These are phyloP conservation scores for Antedon mediterranea DNA, from an alignment of 53 echinoderm and acorn worm genomes.

Conservation along the genomic window DNA sequence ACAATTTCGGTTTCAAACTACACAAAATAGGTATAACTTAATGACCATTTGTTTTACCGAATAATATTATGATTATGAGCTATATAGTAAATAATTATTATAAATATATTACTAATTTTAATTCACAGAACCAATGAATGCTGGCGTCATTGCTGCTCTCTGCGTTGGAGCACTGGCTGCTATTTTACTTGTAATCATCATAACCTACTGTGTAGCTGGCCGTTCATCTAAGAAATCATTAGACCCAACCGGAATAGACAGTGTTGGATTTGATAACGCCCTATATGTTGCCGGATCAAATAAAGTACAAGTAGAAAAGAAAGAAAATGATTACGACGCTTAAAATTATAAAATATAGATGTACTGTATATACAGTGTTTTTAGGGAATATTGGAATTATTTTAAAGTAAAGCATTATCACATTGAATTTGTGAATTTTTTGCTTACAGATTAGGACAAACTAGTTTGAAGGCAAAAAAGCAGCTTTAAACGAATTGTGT, in stretches of 20 bases:
- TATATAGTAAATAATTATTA: no score
- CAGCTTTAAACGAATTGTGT: no score
- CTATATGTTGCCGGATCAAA: constrained; percentile 33
- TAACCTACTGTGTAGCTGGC: neutral
- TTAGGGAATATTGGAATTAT: no score
- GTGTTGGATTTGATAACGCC: constrained; percentile 75
- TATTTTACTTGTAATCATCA: neutral
- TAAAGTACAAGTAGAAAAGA: constrained; percentile 25
- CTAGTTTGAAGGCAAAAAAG: no score
- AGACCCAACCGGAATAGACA: constrained; percentile 23
- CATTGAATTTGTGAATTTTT: no score
- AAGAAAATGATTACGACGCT: neutral
- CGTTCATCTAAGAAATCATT: constrained; percentile 14
- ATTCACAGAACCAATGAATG: neutral
- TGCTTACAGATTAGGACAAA: no score
- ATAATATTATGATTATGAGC: no score
- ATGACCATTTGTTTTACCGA: no score
- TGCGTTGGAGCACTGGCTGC: neutral
- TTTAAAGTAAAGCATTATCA: no score
- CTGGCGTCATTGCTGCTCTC: neutral
- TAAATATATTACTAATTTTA: neutral
- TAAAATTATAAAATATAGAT: neutral
- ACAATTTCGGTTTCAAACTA: no score
- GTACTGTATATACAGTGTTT: no score
- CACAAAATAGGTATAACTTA: no score